A percentile compares a stretch with the other conserved stretches of the same genome.
These are phyloP conservation scores for fruit fly (Drosophila melanogaster) DNA, from an alignment of 1,140 invertebrate species.

Conservation along the genomic window Release_6_plus_ISO1_MT NT_033777.3:6139501-6140000, in stretches of 20 bases:
- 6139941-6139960: conserved; percentile 64
- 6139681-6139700: conserved; percentile 46
- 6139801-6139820: conserved; percentile 77
- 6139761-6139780: conserved; percentile 79
- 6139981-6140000: conserved; percentile 64
- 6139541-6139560: conserved; percentile 57
- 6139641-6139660: conserved; percentile 17
- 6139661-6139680: conserved; percentile 51
- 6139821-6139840: conserved; percentile 41
- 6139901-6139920: background rate
- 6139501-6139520: conserved; percentile 61
- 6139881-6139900: background rate
- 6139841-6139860: conserved; percentile 67
- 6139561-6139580: conserved; percentile 65
- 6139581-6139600: conserved; percentile 52
- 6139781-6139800: conserved; percentile 78
- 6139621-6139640: conserved; percentile 23
- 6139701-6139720: conserved; percentile 81
- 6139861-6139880: conserved; percentile 43
- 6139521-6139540: conserved; percentile 78
- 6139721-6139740: conserved; percentile 72
- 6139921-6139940: conserved; percentile 53
- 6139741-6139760: conserved; percentile 57
- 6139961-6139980: conserved; percentile 82
- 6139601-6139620: conserved; percentile 55